A percentile compares a stretch with the other conserved stretches of the same genome.
phyloP scores from a whole-genome alignment of 2,113 vertebrate genomes.

The Irena cyanogastra region DNA sequence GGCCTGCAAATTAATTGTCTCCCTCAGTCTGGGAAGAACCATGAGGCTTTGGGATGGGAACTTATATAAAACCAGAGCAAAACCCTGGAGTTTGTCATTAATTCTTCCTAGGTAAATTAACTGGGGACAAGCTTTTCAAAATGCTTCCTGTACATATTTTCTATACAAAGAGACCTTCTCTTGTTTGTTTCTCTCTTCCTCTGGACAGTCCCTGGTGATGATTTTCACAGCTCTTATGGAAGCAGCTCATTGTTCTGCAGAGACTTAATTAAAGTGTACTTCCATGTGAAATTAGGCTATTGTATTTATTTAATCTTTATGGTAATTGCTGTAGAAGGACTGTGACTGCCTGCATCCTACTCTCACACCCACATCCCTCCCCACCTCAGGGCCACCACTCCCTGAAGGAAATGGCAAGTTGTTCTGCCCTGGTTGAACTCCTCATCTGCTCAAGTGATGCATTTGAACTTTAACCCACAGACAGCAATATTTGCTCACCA shows the following conservation, averaged over 20 bases:
- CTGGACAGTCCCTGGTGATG: conserved; percentile 32
- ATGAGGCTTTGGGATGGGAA: background rate
- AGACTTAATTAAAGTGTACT: conserved; percentile 55
- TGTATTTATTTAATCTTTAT: conserved; percentile 47
- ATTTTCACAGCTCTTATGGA: conserved; percentile 38
- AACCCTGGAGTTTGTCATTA: background rate
- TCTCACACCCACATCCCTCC: conserved; percentile 6
- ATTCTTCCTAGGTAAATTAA: conserved; percentile 41
- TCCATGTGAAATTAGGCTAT: conserved; percentile 41
- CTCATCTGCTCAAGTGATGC: conserved; percentile 21
- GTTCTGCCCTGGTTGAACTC: background rate
- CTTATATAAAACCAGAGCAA: background rate
- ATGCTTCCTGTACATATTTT: conserved; percentile 55
- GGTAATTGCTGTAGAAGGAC: conserved; percentile 1
- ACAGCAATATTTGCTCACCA: conserved; percentile 43
- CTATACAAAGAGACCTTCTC: conserved; percentile 44
- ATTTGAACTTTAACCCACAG: conserved; percentile 57
- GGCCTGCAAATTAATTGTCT: background rate
- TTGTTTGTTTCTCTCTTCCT: conserved; percentile 56
- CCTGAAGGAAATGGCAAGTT: background rate
- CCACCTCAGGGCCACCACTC: background rate
- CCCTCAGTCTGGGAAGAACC: background rate
- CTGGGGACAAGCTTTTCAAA: background rate
- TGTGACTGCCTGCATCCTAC: conserved; percentile 26
- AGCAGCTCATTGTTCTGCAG: conserved; percentile 47